Conservation (phyloP, 2,888 invertebrate species). For the Thumatha senex region DNA sequence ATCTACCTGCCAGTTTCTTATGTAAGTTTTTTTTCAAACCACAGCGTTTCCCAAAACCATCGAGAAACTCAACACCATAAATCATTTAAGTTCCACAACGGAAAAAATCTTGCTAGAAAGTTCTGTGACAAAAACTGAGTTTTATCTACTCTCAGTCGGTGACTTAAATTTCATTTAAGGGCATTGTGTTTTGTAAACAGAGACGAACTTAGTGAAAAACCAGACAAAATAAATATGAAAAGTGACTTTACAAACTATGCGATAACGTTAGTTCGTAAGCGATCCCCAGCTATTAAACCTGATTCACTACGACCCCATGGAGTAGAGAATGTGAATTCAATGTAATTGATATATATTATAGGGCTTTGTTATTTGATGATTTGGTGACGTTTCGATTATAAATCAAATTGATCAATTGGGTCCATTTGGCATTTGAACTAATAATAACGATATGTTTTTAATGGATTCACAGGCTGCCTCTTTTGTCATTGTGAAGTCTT, state of each 20-base stretch:
- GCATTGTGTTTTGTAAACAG: slow-evolving; percentile 29
- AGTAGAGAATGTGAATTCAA: background rate
- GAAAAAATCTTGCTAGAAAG: slow-evolving; percentile 33
- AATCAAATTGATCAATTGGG: too few species aligned
- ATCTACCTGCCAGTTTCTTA: slow-evolving; percentile 34
- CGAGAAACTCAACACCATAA: slow-evolving; percentile 29
- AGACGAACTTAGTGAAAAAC: slow-evolving; percentile 16
- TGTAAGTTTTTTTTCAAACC: background rate
- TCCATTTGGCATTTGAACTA: too few species aligned
- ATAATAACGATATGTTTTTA: too few species aligned
- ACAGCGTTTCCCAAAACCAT: slow-evolving; percentile 27
- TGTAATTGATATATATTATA: too few species aligned
- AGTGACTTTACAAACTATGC: too few species aligned
- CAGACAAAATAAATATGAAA: background rate
- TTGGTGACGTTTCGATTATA: too few species aligned
- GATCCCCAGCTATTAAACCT: background rate
- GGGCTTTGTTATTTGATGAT: too few species aligned
- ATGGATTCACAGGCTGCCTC: too few species aligned
- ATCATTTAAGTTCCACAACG: slow-evolving; percentile 28
- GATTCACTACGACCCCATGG: background rate
- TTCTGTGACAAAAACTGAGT: slow-evolving; percentile 39
- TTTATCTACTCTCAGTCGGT: slow-evolving; percentile 41
- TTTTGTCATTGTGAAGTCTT: too few species aligned
- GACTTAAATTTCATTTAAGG: slow-evolving; percentile 50
- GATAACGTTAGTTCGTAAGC: background rate